A percentile compares a stretch with the other conserved stretches of the same genome.
Conservation (phyloP, 2,113 vertebrate genomes). For the Sapajus apella region DNA sequence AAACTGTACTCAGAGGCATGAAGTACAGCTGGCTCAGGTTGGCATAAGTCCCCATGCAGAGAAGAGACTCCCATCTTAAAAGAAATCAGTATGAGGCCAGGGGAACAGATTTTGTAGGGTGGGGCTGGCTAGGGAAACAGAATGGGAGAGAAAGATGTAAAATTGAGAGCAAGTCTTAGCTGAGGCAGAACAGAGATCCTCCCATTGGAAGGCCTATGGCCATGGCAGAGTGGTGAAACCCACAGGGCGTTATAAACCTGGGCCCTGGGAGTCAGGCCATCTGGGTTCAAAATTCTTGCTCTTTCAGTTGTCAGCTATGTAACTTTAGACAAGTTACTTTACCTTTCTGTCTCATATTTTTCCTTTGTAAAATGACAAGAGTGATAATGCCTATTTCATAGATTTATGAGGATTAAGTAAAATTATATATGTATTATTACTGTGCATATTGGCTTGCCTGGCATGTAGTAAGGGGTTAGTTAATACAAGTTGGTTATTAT, state of each 20-base stretch:
- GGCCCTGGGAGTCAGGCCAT: background rate
- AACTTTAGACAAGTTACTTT: background rate
- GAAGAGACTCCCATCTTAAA: background rate
- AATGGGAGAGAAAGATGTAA: background rate
- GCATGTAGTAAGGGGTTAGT: background rate
- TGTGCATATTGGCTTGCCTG: background rate
- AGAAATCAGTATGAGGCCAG: background rate
- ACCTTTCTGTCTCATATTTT: background rate
- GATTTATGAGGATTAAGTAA: background rate
- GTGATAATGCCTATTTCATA: background rate
- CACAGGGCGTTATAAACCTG: background rate
- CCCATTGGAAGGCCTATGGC: background rate
- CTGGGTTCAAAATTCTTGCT: background rate
- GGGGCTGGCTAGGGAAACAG: too few relatives aligned
- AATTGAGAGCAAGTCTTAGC: background rate
- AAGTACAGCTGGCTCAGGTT: background rate
- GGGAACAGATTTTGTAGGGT: background rate
- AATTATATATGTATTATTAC: background rate
- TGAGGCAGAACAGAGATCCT: background rate
- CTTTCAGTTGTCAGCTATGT: background rate
- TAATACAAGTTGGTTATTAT: background rate
- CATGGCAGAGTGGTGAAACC: fast-evolving
- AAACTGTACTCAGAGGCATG: background rate
- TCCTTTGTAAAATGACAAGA: background rate
- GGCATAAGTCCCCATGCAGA: background rate